Base-by-base conservation (phyloP, 2,797 vertebrate species). In the Argyrosomus regius region DNA sequence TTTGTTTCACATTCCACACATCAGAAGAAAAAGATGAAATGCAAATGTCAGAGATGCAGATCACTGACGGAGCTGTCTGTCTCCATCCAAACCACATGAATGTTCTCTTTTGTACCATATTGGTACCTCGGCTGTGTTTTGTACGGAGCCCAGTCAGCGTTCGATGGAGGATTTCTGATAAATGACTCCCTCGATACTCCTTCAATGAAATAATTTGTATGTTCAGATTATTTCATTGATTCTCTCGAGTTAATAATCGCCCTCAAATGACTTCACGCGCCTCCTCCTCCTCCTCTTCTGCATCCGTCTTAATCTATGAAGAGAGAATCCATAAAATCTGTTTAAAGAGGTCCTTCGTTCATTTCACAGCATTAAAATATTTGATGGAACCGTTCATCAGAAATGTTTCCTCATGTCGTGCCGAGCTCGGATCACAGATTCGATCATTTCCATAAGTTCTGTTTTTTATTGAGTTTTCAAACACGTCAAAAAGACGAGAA, bases 81-180 rank as follows among this genome's bases (percentile, higher is more conserved):
- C 1, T 22, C 60, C 45, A 46, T 43, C 35, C 49, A 17, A 28
- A 54, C 63, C 63, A 60, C 48, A 77, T 39, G 65, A 81, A 88
- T 66, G 71, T 73, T 64, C 26, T 50, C 60, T 18, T 81, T 83
- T 85, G 5, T 88, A 89, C 88, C 89, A 89, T 65, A 88, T 87
- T 86, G 82, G 87, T 88, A 88, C 78, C 61, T 73, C 3, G 14
- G 39, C 17, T 46, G 35, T 39, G 57, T 31, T 62, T 20, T 31
- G 24, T 20, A 17, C 9, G 3, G 54, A 80, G 46, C 59, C 17
- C 68, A 49, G 68, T 6, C 31, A 64, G 61, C 17, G 62, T 74
- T 49, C 0, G 17, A 68, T 31, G 28, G 22, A 28, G 11, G 9
- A 54, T 46, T 63, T 76, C 50, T 73, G 18, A 79, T 77, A 0